Conservation (phyloP, 2,797 vertebrate species). For the Microctenopoma stevenorrisi region DNA sequence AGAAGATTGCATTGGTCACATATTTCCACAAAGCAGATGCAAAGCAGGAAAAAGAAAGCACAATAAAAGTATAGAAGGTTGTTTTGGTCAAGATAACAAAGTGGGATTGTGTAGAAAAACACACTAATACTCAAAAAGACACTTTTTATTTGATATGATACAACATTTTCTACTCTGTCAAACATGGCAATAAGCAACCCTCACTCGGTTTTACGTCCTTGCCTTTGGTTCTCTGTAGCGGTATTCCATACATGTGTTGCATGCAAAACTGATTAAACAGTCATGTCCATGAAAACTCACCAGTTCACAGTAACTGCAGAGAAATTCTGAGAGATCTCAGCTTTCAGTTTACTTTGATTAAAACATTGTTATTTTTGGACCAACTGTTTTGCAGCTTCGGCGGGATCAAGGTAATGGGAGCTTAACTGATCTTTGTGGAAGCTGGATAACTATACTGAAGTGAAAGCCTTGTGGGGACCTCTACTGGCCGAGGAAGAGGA, state of each 20-base stretch:
- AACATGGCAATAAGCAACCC: slow-evolving; percentile 66
- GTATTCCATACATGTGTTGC: slow-evolving; percentile 72
- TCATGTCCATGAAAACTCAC: slow-evolving; percentile 53
- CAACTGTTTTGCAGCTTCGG: slow-evolving; percentile 35
- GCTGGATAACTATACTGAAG: slow-evolving; percentile 51
- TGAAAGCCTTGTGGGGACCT: slow-evolving; percentile 71
- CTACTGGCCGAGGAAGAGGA: slow-evolving; percentile 64
- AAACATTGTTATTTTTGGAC: slow-evolving; percentile 11
- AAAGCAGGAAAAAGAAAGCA: background rate
- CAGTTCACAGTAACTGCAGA: slow-evolving; percentile 52
- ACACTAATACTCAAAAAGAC: slow-evolving; percentile 72
- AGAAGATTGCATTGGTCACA: background rate
- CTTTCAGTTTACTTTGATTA: slow-evolving; percentile 7
- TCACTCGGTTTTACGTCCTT: slow-evolving; percentile 52
- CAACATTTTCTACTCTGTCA: slow-evolving; percentile 78
- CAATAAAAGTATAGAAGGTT: background rate
- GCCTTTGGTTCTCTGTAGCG: slow-evolving; percentile 67
- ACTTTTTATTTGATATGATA: slow-evolving; percentile 85
- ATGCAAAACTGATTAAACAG: slow-evolving; percentile 76
- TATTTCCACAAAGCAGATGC: background rate
- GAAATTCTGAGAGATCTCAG: slow-evolving; percentile 29
- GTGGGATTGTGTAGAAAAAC: background rate
- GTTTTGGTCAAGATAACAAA: background rate
- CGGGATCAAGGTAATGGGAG: slow-evolving; percentile 45
- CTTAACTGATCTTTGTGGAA: slow-evolving; percentile 72